Percentiles rank a stretch among this genome's conserved stretches.
These are phyloP conservation scores for Eupithecia insigniata DNA, from an alignment of 2,888 invertebrate genomes.

Conservation along the genomic window DNA sequence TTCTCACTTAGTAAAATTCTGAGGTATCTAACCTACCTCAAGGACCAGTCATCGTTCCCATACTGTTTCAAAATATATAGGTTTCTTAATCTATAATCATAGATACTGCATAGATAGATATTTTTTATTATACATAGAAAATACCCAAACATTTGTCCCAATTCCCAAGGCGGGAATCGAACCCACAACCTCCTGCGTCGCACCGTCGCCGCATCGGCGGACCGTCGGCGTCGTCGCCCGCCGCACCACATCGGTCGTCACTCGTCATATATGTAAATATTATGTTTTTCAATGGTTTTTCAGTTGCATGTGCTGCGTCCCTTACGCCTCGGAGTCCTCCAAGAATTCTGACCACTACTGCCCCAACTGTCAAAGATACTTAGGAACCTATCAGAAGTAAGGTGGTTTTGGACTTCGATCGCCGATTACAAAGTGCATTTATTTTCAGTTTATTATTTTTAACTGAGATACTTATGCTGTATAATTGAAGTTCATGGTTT, in stretches of 20 bases:
- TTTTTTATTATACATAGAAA: too few relatives aligned
- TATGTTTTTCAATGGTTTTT: conserved; percentile 52
- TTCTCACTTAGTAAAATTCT: background rate
- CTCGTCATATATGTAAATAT: too few relatives aligned
- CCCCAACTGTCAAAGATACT: conserved; percentile 67
- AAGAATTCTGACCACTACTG: conserved; percentile 75
- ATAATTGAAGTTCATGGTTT: background rate
- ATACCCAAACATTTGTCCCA: too few relatives aligned
- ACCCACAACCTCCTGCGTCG: too few relatives aligned
- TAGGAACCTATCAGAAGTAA: conserved; percentile 69
- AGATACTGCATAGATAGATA: too few relatives aligned
- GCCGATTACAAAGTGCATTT: background rate
- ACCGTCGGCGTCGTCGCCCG: too few relatives aligned
- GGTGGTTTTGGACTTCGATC: background rate
- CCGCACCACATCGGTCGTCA: too few relatives aligned
- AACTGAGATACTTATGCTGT: background rate
- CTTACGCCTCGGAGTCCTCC: conserved; percentile 62
- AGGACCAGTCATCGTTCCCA: background rate
- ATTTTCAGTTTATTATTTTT: conserved; percentile 6
- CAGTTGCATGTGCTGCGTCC: conserved; percentile 71
- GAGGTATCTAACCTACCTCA: background rate
- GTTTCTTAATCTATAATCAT: background rate
- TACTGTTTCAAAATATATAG: background rate
- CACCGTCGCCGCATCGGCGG: too few relatives aligned
- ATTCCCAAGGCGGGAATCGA: too few relatives aligned